Conservation (phyloP, 92 coral and sea anemone species). For the Palythoa grandiflora region DNA sequence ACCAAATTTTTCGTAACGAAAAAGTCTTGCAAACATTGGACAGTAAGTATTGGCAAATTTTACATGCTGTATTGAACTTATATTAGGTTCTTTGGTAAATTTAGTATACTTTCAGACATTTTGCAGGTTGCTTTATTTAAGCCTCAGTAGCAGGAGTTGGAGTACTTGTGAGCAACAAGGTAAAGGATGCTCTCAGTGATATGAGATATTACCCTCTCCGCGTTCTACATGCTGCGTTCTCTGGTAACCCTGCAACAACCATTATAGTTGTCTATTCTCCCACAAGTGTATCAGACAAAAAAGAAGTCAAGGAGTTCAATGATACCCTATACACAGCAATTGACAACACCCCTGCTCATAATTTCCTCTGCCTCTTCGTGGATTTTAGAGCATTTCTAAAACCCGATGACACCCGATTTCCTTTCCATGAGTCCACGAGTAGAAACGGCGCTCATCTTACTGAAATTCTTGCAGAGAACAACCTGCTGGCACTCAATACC, state of each 20-base stretch:
- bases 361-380: neutral
- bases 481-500: neutral
- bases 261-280: neutral
- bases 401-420: neutral
- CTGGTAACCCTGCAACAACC: neutral
- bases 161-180: neutral
- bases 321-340: neutral
- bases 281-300: neutral
- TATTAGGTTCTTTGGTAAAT: no score
- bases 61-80: no score
- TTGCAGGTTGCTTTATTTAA: no score
- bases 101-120: no score
- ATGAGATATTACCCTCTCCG: neutral
- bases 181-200: neutral
- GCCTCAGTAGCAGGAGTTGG: neutral
- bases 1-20: slow-evolving; percentile 92
- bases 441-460: neutral
- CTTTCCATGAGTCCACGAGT: neutral
- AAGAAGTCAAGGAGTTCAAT: neutral
- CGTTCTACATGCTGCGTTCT: neutral
- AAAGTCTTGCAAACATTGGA: slow-evolving; percentile 75
- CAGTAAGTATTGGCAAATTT: slow-evolving; percentile 56
- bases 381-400: neutral
- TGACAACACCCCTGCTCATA: neutral
- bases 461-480: neutral